Evolutionary conservation across 2,113 vertebrate species (phyloP).

Genomic region (Syngnathoides biaculeatus): DNA sequence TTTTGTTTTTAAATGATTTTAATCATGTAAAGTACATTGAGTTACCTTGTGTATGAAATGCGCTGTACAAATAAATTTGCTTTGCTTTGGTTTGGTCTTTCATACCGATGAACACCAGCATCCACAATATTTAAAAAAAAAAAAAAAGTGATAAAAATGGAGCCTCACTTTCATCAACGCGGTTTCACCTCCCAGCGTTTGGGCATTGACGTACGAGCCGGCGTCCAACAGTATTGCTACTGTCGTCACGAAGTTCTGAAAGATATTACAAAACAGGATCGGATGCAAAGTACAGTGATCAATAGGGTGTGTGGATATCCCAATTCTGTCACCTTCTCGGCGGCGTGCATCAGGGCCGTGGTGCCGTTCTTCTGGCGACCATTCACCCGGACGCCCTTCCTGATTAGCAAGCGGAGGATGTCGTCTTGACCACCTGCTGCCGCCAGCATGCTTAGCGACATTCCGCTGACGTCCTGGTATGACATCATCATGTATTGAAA

Average conservation of each 20-base stretch:
- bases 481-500: not conserved
- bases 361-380: slow-evolving; percentile 90
- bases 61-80: no score
- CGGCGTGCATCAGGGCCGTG: slow-evolving; percentile 92
- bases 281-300: not conserved
- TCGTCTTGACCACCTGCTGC: slow-evolving; percentile 94
- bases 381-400: slow-evolving; percentile 90
- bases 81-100: no score
- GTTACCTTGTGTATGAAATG: no score
- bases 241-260: slow-evolving; percentile 90
- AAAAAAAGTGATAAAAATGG: not conserved
- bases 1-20: no score
- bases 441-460: slow-evolving; percentile 93
- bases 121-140: not conserved
- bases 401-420: slow-evolving; percentile 86
- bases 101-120: not conserved
- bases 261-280: not conserved
- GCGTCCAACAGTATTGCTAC: slow-evolving; percentile 94
- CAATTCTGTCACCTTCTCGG: slow-evolving; percentile 82
- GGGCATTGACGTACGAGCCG: slow-evolving; percentile 86
- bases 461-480: slow-evolving; percentile 87
- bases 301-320: no score
- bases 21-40: no score
- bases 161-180: slow-evolving; percentile 90
- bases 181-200: slow-evolving; percentile 86